Conservation (phyloP, 2,797 vertebrate genomes). For the Sebastes baramenuke region DNA sequence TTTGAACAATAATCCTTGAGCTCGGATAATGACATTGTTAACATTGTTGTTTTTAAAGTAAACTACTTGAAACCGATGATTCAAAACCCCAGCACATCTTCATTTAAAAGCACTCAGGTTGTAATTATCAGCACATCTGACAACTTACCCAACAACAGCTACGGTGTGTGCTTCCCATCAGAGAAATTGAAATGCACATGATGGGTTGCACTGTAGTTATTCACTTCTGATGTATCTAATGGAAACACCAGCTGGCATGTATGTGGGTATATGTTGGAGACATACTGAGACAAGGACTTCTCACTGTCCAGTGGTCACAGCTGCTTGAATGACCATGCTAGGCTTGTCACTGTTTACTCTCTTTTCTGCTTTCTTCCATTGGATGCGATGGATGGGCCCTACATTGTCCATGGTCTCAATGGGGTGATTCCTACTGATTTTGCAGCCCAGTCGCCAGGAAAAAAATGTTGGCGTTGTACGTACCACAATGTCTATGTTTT, state of each 20-base stretch:
- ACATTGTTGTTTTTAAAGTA: conserved; percentile 46
- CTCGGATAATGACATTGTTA: conserved; percentile 46
- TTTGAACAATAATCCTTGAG: conserved; percentile 45
- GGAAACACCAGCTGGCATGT: not conserved
- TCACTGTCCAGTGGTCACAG: not conserved
- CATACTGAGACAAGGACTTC: not conserved
- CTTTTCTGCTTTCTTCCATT: not conserved
- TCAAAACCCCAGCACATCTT: conserved; percentile 41
- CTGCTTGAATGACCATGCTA: too few relatives aligned
- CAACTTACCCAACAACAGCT: conserved; percentile 20
- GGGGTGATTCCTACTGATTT: not conserved
- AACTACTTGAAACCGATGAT: conserved; percentile 73
- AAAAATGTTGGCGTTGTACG: not conserved
- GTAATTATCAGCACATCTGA: conserved; percentile 43
- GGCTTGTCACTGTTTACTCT: too few relatives aligned
- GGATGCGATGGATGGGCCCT: too few relatives aligned
- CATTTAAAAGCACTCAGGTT: conserved; percentile 51
- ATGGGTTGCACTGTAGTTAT: not conserved
- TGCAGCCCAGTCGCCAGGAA: not conserved
- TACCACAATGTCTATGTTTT: not conserved
- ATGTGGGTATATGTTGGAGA: not conserved
- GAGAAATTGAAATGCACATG: not conserved
- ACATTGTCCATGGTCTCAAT: not conserved
- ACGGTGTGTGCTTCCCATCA: not conserved
- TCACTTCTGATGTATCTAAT: not conserved